Evolutionary conservation across 2,888 invertebrate genomes (phyloP), one percentile per base, ranked within the genome.

Genomic region (Lepidonotus clava): DNA sequence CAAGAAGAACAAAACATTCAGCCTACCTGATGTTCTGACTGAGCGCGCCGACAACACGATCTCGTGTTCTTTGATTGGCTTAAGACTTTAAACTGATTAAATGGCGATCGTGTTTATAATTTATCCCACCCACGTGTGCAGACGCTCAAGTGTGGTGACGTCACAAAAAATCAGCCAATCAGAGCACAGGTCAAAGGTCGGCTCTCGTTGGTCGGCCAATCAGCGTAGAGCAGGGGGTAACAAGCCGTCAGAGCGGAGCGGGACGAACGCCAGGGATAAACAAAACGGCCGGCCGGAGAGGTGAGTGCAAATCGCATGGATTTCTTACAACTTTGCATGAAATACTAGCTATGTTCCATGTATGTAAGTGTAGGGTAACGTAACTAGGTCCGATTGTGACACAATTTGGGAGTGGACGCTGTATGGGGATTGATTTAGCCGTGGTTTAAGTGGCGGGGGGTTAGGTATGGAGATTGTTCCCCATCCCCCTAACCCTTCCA

Each of bases 271-370:
- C 28, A 61, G 61, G 61, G 28, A 61, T 61, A 61, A 61, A 61
- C 61, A 61, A 61, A 61, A 61, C 61, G 61, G 46, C 11, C 61
- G 61, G 24, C 24, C 61, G 24, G 28, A 24, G 61, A 61, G 61
- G 61, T 61, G 61, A 61, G 61, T 61, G 61, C 11, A 61, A 61
- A 61, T 11, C 61, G 61, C 61, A 61, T 61, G 61, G 61, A 61
- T 28, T 61, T 61, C 61, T 61, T n/a, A 1, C 24, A 61, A 61
- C 28, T 61, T 61, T 61, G 61, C 61, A 61, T 61, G 61, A 61
- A 6, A n/a, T 61, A 6, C 61, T 61, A 61, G 21, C 24, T 61
- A 61, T 61, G 28, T 61, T 11, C 24, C 14, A n/a, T 61, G 28
- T 28, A 61, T 28, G 28, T 61, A 61, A 11, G 28, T 61, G 28